Evolutionary conservation across 2,888 invertebrate species (phyloP), one percentile per base, ranked within the genome.

Genomic region (Xestia c-nigrum): DNA sequence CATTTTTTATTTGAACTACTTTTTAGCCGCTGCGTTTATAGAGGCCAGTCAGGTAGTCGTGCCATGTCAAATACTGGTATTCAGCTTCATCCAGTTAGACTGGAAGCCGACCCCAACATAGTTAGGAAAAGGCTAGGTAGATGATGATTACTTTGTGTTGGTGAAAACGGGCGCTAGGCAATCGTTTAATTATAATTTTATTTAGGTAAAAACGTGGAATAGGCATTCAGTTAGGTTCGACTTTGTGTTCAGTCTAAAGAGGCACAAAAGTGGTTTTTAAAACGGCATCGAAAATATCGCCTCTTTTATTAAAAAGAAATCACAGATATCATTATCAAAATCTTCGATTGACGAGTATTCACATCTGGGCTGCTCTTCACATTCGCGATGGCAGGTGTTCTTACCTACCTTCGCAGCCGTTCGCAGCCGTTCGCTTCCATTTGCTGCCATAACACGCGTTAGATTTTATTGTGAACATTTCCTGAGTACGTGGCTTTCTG

Each of bases 391-490:
- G 57, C 85, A 77, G 83, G 86, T 85, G 83, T 59, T 47, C 67
- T 59, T 70, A 74, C 74, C 24, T 78, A 78, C 85, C 59, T 50
- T 24, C 5, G 31, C 50, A 57, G 14, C 47, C 40, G 68, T 50
- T 24, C 5, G 31, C 50, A 57, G 14, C 47, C 40, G 68, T 61
- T 76, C 52, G 5, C 57, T 38, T 46, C n/a, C 69, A 57, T 61
- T 76, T 64, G 7, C 57, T 38, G 52, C 19, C 66, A 57, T 85
- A 72, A 68, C 83, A 74, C 77, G 67, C 83, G 66, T 84, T 74
- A 82, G n/a, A 85, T 84, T 84, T 84, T 84, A 84, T 85, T 85
- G 85, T 74, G 78, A 82, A 85, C 83, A 84, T 84, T 84, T 74
- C 40, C 74, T 31, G 6, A n/a, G 86, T 55, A 84, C 85, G 83